These are phyloP conservation scores for Schrankia costaestrigalis DNA, from an alignment of 2,888 invertebrate genomes.

Conservation along the genomic window DNA sequence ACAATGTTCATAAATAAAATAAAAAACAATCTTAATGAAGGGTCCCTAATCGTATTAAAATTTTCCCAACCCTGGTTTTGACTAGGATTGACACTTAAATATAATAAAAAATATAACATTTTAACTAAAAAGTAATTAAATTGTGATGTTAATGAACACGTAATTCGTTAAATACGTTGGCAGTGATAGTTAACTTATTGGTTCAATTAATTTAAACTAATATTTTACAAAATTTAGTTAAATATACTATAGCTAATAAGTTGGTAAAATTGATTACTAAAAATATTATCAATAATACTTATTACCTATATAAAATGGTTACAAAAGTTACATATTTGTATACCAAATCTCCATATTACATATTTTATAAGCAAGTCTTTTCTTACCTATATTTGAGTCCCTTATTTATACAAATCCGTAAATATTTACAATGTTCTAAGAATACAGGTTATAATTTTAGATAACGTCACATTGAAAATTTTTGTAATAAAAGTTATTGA, in stretches of 20 bases:
- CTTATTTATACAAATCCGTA: conserved; percentile 19
- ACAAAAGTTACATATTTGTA: conserved; percentile 16
- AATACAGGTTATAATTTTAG: too few species aligned
- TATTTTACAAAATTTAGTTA: conserved; percentile 40
- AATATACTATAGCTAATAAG: conserved; percentile 31
- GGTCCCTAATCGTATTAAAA: conserved; percentile 27
- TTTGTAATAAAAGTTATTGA: too few species aligned
- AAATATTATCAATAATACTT: conserved; percentile 7
- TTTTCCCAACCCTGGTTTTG: conserved; percentile 74
- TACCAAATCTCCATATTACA: conserved; percentile 20
- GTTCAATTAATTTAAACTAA: conserved; percentile 24
- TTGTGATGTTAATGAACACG: conserved; percentile 40
- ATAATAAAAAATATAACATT: conserved; percentile 34
- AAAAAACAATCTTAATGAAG: too few species aligned
- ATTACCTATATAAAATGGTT: conserved; percentile 17
- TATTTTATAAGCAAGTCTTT: conserved; percentile 10
- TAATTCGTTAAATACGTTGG: conserved; percentile 53
- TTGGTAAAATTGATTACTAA: conserved; percentile 27
- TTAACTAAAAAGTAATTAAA: conserved; percentile 27
- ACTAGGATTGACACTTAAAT: conserved; percentile 75
- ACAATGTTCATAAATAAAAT: too few species aligned
- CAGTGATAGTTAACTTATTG: conserved; percentile 64
- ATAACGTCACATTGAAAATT: conserved; percentile 22
- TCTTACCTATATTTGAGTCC: conserved; percentile 11
- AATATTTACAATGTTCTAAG: conserved; percentile 28